phyloP scores from a whole-genome alignment of 2,113 vertebrate genomes.

The Xiphophorus hellerii region DNA sequence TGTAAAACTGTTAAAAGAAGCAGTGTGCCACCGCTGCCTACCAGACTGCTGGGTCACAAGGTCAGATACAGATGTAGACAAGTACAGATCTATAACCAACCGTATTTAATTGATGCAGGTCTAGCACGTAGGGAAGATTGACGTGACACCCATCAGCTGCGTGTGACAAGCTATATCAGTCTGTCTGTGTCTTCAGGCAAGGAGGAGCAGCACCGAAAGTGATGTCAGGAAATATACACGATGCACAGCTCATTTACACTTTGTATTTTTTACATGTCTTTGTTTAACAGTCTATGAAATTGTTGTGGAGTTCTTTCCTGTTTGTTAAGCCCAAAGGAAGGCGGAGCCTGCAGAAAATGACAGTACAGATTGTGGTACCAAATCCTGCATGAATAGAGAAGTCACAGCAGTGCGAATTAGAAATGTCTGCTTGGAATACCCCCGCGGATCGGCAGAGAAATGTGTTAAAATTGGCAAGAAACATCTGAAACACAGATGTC shows the following conservation, averaged over 20 bases:
- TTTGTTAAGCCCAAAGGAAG: slow-evolving; percentile 35
- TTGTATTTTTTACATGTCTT: slow-evolving; percentile 49
- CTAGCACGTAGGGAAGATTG: slow-evolving; percentile 45
- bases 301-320: slow-evolving; percentile 19
- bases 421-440: slow-evolving; percentile 62
- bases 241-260: slow-evolving; percentile 49
- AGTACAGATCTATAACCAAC: slow-evolving; percentile 69
- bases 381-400: slow-evolving; percentile 53
- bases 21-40: slow-evolving; percentile 48
- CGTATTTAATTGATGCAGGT: slow-evolving; percentile 67
- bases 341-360: slow-evolving; percentile 57
- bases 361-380: slow-evolving; percentile 44
- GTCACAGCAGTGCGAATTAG: slow-evolving; percentile 56
- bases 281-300: slow-evolving; percentile 65
- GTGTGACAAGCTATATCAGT: slow-evolving; percentile 61
- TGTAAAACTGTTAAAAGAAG: slow-evolving; percentile 52
- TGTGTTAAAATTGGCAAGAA: slow-evolving; percentile 64
- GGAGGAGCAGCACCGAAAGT: slow-evolving; percentile 42
- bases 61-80: slow-evolving; percentile 62
- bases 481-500: slow-evolving; percentile 75
- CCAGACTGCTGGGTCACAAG: slow-evolving; percentile 46
- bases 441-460: slow-evolving; percentile 54
- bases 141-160: slow-evolving; percentile 67
- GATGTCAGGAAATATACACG: slow-evolving; percentile 34
- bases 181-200: slow-evolving; percentile 45